Base-by-base conservation (phyloP, 1,140 invertebrate genomes). In the Palaemon carinicauda region DNA sequence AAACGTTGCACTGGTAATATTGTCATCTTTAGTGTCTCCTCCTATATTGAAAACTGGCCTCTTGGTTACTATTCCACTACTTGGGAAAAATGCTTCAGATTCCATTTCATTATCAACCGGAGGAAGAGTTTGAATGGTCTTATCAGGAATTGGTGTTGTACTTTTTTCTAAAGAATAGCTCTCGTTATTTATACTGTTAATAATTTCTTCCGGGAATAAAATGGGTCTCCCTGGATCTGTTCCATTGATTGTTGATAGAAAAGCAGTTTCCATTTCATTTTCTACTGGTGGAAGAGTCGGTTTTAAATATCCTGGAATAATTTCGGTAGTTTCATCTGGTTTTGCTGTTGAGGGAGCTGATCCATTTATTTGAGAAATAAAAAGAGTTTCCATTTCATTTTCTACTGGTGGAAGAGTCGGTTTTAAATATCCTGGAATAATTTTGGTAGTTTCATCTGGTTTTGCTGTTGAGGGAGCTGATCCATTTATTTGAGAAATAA, bases 201-300 rank as follows among this genome's bases (percentile, higher is more conserved):
- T 12, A 41, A 41, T 41, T 41, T 41, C 41, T 41, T 41, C 41
- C 12, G 41, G 41, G 41, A 41, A 41, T 41, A 41, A 41, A 41
- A 41, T 41, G 7, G 41, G 41, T 41, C 41, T 41, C 41, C 17
- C 19, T 79, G 77, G 77, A 12, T 24, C 24, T 4, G 29, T 73
- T 33, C 41, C 69, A 24, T 5, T 24, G 14, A 15, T 24, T 24
- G 65, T 3, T 2, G 69, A 41, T 14, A 73, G 14, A 9, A 73
- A 15, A 10, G 69, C n/a, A 21, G 51, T 54, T n/a, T 79, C 77
- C n/a, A n/a, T 54, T 52, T 79, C 77, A 7, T 29, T 52, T 29
- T 54, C 77, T 5, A 79, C 51, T 12, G 77, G 50, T 17, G 77
- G 77, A 10, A 79, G 51, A 24, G 77, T 79, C 31, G 77, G 77